A percentile compares a stretch with the other conserved stretches of the same genome.
phyloP scores from a whole-genome alignment of 2,797 vertebrate genomes.

The Galago senegalensis region DNA sequence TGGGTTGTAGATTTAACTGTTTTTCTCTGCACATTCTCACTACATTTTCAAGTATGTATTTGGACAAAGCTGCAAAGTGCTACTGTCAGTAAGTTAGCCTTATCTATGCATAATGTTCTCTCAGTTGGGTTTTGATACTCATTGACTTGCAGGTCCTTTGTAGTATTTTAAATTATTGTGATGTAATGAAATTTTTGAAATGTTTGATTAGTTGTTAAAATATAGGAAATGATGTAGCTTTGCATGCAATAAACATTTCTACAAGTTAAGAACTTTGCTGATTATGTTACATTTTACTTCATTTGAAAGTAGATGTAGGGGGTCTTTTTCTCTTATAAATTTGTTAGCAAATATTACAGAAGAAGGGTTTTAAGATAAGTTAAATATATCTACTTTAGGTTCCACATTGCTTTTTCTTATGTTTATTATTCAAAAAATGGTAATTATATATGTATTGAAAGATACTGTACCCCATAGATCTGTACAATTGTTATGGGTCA shows the following conservation, averaged over 20 bases:
- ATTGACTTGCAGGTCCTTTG: conserved; percentile 81
- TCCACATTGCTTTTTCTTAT: conserved; percentile 1
- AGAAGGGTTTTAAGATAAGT: conserved; percentile 45
- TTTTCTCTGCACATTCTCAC: conserved; percentile 75
- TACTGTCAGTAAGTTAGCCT: conserved; percentile 83
- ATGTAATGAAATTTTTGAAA: conserved; percentile 86
- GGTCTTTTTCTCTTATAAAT: conserved; percentile 17
- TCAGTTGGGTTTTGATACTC: conserved; percentile 83
- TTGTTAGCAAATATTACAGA: conserved; percentile 22
- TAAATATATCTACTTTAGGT: background rate
- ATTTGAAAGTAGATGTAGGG: conserved; percentile 5
- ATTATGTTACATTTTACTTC: conserved; percentile 65
- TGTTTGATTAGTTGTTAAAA: conserved; percentile 85
- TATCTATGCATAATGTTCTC: conserved; percentile 78
- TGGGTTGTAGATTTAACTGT: conserved; percentile 65
- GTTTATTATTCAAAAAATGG: conserved; percentile 29
- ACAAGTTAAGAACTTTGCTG: conserved; percentile 71
- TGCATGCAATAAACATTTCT: conserved; percentile 90
- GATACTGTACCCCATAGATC: background rate
- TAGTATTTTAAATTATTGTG: conserved; percentile 88
- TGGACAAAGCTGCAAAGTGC: conserved; percentile 82
- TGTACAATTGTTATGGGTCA: background rate
- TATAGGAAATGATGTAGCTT: conserved; percentile 75
- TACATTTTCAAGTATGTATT: conserved; percentile 73
- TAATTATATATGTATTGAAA: background rate